Evolutionary conservation across 1,140 invertebrate species (phyloP).

Genomic region (Bombus consobrinus): DNA sequence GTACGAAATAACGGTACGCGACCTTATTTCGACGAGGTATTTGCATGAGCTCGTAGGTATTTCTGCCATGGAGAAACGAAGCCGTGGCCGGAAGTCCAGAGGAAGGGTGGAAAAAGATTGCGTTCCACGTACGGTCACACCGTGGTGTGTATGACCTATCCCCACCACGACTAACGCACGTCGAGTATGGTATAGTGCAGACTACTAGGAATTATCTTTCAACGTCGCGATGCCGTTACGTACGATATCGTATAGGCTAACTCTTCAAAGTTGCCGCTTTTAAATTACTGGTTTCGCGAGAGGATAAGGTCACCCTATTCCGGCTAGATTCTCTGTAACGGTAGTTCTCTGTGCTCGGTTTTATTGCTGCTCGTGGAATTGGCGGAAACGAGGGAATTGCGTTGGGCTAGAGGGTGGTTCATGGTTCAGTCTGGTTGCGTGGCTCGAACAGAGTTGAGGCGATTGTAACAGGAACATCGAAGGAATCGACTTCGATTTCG

Average conservation of each 20-base stretch:
- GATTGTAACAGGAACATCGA: not conserved
- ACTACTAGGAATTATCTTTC: constrained; percentile 41
- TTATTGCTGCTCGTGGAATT: not conserved
- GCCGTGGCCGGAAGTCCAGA: not conserved
- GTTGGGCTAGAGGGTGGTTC: not conserved
- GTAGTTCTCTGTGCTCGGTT: not conserved
- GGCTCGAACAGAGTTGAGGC: not conserved
- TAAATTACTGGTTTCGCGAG: not conserved
- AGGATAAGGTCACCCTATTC: not conserved
- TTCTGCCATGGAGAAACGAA: constrained; percentile 29
- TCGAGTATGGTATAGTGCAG: not conserved
- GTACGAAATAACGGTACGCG: constrained; percentile 62
- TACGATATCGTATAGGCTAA: not conserved
- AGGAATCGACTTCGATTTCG: not conserved
- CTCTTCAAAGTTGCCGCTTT: constrained; percentile 17
- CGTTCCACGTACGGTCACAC: constrained; percentile 37
- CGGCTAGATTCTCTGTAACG: not conserved
- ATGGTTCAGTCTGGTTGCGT: not conserved
- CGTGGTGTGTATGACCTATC: not conserved
- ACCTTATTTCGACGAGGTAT: constrained; percentile 65
- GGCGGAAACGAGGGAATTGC: constrained; percentile 16
- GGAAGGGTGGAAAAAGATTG: constrained; percentile 26
- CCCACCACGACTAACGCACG: not conserved
- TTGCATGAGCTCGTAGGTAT: constrained; percentile 64
- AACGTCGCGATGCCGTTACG: not conserved